phyloP scores from a whole-genome alignment of 2,797 vertebrate species.

The Acanthurus lineatus region DNA sequence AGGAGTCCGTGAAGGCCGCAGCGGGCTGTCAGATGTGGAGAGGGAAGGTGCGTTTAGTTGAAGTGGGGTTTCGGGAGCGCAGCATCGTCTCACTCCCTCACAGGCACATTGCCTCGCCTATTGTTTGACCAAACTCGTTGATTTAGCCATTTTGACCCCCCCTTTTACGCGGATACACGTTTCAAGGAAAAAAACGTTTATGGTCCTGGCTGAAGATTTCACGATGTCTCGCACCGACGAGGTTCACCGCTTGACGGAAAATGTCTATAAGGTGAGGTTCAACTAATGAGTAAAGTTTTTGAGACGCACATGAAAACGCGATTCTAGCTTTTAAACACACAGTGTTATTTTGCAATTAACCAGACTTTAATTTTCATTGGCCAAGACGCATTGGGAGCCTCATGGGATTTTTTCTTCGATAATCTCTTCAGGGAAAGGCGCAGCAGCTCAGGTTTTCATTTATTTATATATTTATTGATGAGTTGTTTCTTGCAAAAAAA shows the following conservation, averaged over 20 bases:
- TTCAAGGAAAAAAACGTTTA: constrained; percentile 81
- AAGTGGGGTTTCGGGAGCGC: constrained; percentile 63
- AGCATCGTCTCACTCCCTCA: constrained; percentile 42
- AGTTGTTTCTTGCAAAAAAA: too few species aligned
- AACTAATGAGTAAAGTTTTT: constrained; percentile 79
- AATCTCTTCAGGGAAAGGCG: constrained; percentile 50
- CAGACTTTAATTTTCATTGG: neutral
- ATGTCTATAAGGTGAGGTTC: constrained; percentile 95
- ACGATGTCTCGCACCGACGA: constrained; percentile 98
- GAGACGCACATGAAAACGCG: neutral
- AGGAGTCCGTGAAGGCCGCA: constrained; percentile 65
- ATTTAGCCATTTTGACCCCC: neutral
- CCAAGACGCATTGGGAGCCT: constrained; percentile 26
- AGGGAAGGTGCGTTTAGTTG: constrained; percentile 80
- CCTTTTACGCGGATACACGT: constrained; percentile 73
- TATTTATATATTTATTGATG: neutral
- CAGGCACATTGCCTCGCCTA: constrained; percentile 44
- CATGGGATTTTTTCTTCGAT: neutral
- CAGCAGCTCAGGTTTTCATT: constrained; percentile 16
- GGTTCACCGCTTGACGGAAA: constrained; percentile 96
- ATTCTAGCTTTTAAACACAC: neutral
- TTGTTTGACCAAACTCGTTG: constrained; percentile 32
- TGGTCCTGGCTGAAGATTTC: constrained; percentile 90
- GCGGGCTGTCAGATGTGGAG: constrained; percentile 67
- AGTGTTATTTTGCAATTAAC: neutral